phyloP scores from a whole-genome alignment of 2,888 invertebrate species.

The Galerucella pusilla region DNA sequence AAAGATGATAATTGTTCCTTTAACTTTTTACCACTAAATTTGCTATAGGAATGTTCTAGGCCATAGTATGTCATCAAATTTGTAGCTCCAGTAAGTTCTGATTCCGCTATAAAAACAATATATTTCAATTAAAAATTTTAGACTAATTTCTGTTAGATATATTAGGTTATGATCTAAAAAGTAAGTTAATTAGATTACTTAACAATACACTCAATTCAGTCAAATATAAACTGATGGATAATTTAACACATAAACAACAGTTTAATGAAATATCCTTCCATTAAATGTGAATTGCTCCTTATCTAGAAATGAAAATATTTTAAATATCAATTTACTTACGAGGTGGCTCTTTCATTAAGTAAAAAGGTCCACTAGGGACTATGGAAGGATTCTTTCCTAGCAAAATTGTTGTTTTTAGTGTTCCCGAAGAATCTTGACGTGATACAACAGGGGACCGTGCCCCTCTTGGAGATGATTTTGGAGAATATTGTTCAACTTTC shows the following conservation, averaged over 20 bases:
- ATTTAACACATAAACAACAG: no score
- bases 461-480: slow-evolving; percentile 93
- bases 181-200: no score
- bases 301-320: no score
- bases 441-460: slow-evolving; percentile 95
- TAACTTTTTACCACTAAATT: slow-evolving; percentile 96
- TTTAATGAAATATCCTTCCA: no score
- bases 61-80: slow-evolving; percentile 98
- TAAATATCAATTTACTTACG: slow-evolving; percentile 66
- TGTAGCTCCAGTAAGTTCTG: slow-evolving; percentile 94
- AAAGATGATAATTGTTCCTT: slow-evolving; percentile 96
- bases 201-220: neutral
- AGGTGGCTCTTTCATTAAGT: slow-evolving; percentile 97
- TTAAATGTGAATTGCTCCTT: no score
- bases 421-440: slow-evolving; percentile 96
- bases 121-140: neutral
- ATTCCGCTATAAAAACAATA: slow-evolving; percentile 74
- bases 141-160: no score
- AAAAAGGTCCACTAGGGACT: slow-evolving; percentile 97
- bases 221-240: neutral
- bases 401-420: slow-evolving; percentile 96
- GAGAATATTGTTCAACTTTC: slow-evolving; percentile 94
- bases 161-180: no score
- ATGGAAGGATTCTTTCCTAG: slow-evolving; percentile 97
- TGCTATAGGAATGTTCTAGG: slow-evolving; percentile 96